A percentile compares a stretch with the other conserved stretches of the same genome.
These are phyloP conservation scores for Muricea muricata DNA, from an alignment of 92 coral and sea anemone species.

Conservation along the genomic window DNA sequence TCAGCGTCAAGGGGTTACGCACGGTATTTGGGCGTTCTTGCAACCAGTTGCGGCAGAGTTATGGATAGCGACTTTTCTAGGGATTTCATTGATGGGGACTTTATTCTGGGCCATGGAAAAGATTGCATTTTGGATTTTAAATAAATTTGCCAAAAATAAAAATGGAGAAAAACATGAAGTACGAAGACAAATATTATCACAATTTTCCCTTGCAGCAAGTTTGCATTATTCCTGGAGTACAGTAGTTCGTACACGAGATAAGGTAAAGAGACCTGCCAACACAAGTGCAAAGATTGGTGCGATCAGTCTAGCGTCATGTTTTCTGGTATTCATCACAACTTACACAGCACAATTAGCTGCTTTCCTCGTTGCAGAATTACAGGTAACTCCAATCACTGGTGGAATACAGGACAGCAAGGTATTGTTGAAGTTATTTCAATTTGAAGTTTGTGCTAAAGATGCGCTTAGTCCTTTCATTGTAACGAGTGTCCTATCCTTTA, in stretches of 20 bases:
- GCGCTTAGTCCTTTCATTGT: neutral
- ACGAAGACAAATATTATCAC: neutral
- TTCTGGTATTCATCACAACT: slow-evolving; percentile 38
- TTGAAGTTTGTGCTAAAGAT: neutral
- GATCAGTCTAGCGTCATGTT: slow-evolving; percentile 27
- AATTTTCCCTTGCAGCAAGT: slow-evolving; percentile 26
- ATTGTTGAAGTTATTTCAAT: neutral
- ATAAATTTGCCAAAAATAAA: slow-evolving; percentile 6
- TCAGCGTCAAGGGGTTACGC: neutral
- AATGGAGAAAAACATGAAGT: neutral
- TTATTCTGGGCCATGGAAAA: slow-evolving; percentile 28
- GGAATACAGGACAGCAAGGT: slow-evolving; percentile 40
- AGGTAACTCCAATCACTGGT: slow-evolving; percentile 10
- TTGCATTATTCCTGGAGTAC: slow-evolving; percentile 40
- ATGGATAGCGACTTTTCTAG: slow-evolving; percentile 4
- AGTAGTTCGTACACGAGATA: slow-evolving; percentile 31
- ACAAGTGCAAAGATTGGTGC: slow-evolving; percentile 29
- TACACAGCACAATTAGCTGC: slow-evolving; percentile 46
- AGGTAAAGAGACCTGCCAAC: slow-evolving; percentile 11
- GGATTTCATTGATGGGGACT: slow-evolving; percentile 25
- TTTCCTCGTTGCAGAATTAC: slow-evolving; percentile 33
- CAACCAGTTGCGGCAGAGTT: slow-evolving; percentile 29
- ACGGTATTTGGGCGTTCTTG: slow-evolving; percentile 22
- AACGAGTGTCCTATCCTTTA: no score
- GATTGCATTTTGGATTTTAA: slow-evolving; percentile 23